Base-by-base conservation (phyloP, 2,888 invertebrate species). In the Cheilosia grossa region DNA sequence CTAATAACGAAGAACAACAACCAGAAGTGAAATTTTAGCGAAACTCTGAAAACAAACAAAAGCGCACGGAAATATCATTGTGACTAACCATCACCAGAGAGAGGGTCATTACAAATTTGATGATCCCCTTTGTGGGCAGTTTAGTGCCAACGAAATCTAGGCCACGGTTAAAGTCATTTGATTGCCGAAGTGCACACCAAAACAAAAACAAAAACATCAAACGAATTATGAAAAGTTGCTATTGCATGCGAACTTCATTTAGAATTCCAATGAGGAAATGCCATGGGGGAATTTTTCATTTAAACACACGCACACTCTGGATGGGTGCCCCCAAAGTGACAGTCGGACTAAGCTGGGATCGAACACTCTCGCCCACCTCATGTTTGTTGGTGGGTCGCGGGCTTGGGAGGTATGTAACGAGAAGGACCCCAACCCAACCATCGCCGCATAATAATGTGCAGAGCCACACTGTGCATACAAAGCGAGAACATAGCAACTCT, bases 201-300 rank as follows among this genome's bases (percentile, higher is more conserved):
- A 54, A 42, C n/a, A 19, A 53, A 47, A 19, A 56, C 24, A 13
- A 61, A 13, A 15, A 15, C 27, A 47, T 47, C 27, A 58, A 40
- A 42, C 49, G 47, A 51, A 19, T 21, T 49, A 44, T 19, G 37
- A 61, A 21, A 24, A 82, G 37, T 75, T 27, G 54, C 56, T 54
- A 79, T 74, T 74, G 69, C 83, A 86, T 80, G 56, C 73, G 53
- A 78, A 73, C 63, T 54, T 78, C 82, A 77, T 73, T 81, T 64
- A 51, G 81, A 86, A 86, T 82, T 77, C 69, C 81, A 86, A 86
- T 86, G 81, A 86, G 86, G 86, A 86, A 86, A 73, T 81, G 77
- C 77, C 63, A 73, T 40, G 61, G 58, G 64, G 69, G 49, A 51
- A 74, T 69, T 59, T 75, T 80, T 70, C 30, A 70, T 69, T 64